A percentile compares a stretch with the other conserved stretches of the same genome.
Conservation (phyloP, 64 coral and sea anemone species). For the Stylophora pistillata region DNA sequence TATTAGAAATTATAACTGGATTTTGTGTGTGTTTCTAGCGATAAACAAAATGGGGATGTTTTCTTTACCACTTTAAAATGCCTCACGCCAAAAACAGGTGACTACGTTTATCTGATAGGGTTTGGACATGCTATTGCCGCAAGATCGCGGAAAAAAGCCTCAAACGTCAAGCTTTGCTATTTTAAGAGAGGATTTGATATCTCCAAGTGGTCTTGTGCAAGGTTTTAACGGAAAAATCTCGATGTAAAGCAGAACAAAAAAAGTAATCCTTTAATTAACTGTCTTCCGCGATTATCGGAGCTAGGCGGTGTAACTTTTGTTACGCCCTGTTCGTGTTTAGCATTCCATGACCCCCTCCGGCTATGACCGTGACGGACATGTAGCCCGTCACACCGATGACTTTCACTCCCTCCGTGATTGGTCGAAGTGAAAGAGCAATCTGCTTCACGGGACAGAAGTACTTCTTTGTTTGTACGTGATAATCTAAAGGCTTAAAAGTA, state of each 20-base stretch:
- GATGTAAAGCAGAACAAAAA: background rate
- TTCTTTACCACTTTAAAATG: no score
- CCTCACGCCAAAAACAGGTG: background rate
- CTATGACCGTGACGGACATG: background rate
- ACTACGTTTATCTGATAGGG: background rate
- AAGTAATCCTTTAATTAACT: background rate
- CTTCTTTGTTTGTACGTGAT: background rate
- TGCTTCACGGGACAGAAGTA: background rate
- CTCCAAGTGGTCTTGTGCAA: background rate
- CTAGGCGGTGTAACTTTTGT: background rate
- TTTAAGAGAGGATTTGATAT: conserved; percentile 4
- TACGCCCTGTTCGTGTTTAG: background rate
- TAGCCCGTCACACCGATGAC: background rate
- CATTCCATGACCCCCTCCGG: background rate
- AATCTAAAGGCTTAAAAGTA: background rate
- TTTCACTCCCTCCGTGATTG: background rate
- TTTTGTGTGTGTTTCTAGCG: no score
- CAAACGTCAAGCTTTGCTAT: background rate
- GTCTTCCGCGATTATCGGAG: background rate
- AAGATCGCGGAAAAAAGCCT: background rate
- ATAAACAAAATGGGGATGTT: no score
- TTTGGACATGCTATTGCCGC: background rate
- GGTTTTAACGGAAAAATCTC: background rate
- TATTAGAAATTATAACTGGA: no score
- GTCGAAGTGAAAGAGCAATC: background rate